Conservation (phyloP, 1,140 invertebrate species). For the Rhysida immarginata region DNA sequence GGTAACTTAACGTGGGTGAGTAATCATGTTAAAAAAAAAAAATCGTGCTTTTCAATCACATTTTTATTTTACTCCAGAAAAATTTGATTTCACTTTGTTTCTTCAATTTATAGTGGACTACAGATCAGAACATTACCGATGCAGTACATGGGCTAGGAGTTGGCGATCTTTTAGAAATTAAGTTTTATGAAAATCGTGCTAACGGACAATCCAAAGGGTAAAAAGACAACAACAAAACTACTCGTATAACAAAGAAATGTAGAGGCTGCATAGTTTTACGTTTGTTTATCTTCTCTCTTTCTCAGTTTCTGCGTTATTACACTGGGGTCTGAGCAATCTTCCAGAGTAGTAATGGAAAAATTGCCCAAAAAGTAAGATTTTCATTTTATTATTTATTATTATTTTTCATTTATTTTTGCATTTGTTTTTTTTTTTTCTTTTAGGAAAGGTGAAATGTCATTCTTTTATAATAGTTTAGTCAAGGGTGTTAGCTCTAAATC, state of each 20-base stretch:
- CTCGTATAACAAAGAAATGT: neutral
- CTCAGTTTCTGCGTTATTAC: conserved; percentile 68
- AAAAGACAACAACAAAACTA: conserved; percentile 2
- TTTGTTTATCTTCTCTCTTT: neutral
- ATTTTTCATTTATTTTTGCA: neutral
- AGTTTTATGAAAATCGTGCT: conserved; percentile 97
- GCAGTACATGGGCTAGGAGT: conserved; percentile 73
- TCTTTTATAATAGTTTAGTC: no score
- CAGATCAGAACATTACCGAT: conserved; percentile 87
- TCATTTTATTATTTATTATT: neutral
- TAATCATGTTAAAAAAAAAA: no score
- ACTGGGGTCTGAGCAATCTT: conserved; percentile 78
- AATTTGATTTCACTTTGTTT: conserved; percentile 8
- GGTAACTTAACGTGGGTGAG: conserved; percentile 72
- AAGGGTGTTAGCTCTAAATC: no score
- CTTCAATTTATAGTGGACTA: conserved; percentile 75
- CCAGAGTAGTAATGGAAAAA: conserved; percentile 76
- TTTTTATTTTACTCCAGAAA: no score
- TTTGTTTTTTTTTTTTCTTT: conserved; percentile 3
- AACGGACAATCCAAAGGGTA: conserved; percentile 97
- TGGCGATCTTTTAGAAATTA: conserved; percentile 88
- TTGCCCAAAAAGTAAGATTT: conserved; percentile 56
- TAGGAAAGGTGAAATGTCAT: no score
- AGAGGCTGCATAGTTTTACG: neutral
- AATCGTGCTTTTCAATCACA: no score